These are phyloP conservation scores for Drosophila subquinaria DNA, from an alignment of 2,888 invertebrate species.

Conservation along the genomic window DNA sequence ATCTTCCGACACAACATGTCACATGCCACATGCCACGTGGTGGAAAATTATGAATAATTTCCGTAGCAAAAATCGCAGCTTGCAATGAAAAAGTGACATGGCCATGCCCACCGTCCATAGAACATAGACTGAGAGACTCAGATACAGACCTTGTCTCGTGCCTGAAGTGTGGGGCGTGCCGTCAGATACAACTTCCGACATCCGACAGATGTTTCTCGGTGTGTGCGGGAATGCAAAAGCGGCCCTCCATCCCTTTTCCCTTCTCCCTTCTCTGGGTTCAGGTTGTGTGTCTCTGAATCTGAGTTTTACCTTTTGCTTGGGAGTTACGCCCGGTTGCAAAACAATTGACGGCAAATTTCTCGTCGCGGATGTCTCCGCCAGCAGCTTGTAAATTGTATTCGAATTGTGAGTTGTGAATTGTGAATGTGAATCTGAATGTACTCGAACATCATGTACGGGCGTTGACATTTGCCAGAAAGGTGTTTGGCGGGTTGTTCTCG, in stretches of 20 bases:
- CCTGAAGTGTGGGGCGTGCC: conserved; percentile 74
- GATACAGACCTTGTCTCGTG: conserved; percentile 33
- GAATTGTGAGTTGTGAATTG: conserved; percentile 48
- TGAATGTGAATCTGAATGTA: conserved; percentile 38
- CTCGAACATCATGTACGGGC: conserved; percentile 67
- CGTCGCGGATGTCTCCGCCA: conserved; percentile 70
- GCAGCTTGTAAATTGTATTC: conserved; percentile 67
- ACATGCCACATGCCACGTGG: conserved; percentile 51
- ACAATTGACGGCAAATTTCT: conserved; percentile 70
- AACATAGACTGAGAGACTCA: conserved; percentile 12
- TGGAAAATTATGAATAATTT: conserved; percentile 82
- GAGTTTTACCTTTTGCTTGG: conserved; percentile 19
- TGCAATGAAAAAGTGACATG: conserved; percentile 69
- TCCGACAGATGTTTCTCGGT: conserved; percentile 74
- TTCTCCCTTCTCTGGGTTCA: background rate
- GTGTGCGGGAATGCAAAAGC: conserved; percentile 49
- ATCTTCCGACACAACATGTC: conserved; percentile 50
- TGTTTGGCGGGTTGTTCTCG: conserved; percentile 50
- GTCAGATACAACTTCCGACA: conserved; percentile 82
- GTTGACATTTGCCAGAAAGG: conserved; percentile 72
- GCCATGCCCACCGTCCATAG: conserved; percentile 50
- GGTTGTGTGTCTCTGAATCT: conserved; percentile 4
- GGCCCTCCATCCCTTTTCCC: conserved; percentile 6
- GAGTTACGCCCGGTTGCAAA: conserved; percentile 75
- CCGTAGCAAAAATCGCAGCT: conserved; percentile 71